phyloP scores from a whole-genome alignment of 2,888 invertebrate genomes.

The Noctuana brunneofusca region DNA sequence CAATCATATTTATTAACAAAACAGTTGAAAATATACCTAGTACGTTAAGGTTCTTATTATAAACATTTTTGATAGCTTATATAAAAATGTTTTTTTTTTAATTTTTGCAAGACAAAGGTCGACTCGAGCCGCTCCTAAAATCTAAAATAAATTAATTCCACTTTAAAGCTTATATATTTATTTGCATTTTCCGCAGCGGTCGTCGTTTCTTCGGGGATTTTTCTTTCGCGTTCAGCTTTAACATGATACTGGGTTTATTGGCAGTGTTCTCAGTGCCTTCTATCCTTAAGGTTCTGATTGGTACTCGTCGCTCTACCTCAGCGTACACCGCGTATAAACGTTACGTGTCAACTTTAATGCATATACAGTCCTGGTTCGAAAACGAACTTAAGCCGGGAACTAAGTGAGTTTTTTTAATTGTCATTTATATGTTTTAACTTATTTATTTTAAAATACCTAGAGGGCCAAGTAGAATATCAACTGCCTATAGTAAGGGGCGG shows the following conservation, averaged over 20 bases:
- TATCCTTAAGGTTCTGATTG: constrained; percentile 84
- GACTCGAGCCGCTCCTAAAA: too few relatives aligned
- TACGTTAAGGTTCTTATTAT: too few relatives aligned
- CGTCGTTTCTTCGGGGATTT: constrained; percentile 86
- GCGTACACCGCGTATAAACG: constrained; percentile 85
- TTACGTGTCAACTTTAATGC: constrained; percentile 88
- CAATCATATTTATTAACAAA: too few relatives aligned
- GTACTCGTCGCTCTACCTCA: constrained; percentile 85
- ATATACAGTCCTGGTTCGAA: constrained; percentile 88
- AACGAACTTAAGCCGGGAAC: constrained; percentile 82
- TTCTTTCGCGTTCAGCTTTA: constrained; percentile 84
- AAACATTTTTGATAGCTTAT: too few relatives aligned
- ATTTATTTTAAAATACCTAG: too few relatives aligned
- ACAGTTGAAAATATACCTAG: too few relatives aligned
- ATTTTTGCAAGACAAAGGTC: too few relatives aligned
- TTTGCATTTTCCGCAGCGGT: constrained; percentile 72
- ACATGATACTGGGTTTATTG: constrained; percentile 87
- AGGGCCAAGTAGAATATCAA: too few relatives aligned
- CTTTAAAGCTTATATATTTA: not conserved
- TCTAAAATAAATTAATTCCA: too few relatives aligned
- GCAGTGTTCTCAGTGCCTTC: constrained; percentile 86
- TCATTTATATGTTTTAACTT: constrained; percentile 42
- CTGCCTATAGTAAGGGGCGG: too few relatives aligned
- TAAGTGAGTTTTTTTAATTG: constrained; percentile 60
- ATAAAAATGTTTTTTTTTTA: too few relatives aligned